Conservation (phyloP, 2,888 invertebrate species). For the Rosalia funebris region DNA sequence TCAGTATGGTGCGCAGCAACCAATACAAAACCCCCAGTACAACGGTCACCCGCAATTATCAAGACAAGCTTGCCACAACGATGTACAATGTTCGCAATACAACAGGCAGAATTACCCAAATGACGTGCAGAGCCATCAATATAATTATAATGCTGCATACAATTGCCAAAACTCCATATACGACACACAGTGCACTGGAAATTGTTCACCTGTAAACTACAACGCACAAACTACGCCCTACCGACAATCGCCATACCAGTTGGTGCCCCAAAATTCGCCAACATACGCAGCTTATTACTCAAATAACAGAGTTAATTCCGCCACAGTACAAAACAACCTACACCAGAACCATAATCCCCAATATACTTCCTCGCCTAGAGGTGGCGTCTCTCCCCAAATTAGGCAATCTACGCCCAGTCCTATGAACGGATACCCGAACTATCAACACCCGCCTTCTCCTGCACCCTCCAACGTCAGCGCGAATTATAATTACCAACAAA, state of each 20-base stretch:
- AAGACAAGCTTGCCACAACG: constrained; percentile 15
- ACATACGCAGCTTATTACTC: constrained; percentile 41
- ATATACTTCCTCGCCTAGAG: constrained; percentile 36
- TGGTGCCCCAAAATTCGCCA: constrained; percentile 48
- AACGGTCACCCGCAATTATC: constrained; percentile 28
- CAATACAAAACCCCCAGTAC: constrained; percentile 56
- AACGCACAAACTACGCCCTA: constrained; percentile 35
- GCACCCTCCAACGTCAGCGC: constrained; percentile 52
- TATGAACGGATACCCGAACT: constrained; percentile 42
- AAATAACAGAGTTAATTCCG: constrained; percentile 33
- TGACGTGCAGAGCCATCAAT: constrained; percentile 14
- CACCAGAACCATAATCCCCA: constrained; percentile 30
- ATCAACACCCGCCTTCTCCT: constrained; percentile 59
- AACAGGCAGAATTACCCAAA: constrained; percentile 23
- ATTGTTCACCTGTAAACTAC: constrained; percentile 23
- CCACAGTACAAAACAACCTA: constrained; percentile 25
- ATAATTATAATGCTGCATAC: constrained; percentile 25
- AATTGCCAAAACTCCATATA: constrained; percentile 24
- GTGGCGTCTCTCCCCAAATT: constrained; percentile 37
- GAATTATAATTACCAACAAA: constrained; percentile 47
- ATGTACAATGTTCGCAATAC: constrained; percentile 19
- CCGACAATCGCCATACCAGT: constrained; percentile 56
- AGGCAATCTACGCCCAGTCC: constrained; percentile 50
- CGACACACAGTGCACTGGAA: constrained; percentile 31
- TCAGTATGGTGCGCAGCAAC: constrained; percentile 31